phyloP scores from a whole-genome alignment of 2,888 invertebrate species.

The Acleris cristana region DNA sequence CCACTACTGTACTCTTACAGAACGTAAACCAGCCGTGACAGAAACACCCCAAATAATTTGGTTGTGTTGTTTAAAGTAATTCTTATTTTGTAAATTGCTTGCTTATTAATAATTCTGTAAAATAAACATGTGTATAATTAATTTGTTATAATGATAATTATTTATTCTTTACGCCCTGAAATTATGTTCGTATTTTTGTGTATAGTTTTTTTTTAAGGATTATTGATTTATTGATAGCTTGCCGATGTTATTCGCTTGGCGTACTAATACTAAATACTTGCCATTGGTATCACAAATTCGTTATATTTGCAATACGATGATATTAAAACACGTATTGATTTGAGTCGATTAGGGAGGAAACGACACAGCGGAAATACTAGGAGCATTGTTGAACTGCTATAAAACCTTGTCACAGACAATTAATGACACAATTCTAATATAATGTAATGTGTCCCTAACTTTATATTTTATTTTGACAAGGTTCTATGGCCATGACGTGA shows the following conservation, averaged over 20 bases:
- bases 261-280: conserved; percentile 58
- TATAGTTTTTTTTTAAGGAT: conserved; percentile 56
- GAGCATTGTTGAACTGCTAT: conserved; percentile 1
- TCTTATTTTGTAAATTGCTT: conserved; percentile 58
- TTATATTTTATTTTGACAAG: too few species aligned
- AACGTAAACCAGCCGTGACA: conserved; percentile 15
- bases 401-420: too few species aligned
- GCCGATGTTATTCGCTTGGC: conserved; percentile 64
- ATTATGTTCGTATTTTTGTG: conserved; percentile 60
- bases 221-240: conserved; percentile 69
- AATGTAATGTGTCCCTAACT: too few species aligned
- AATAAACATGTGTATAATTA: conserved; percentile 64
- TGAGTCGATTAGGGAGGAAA: conserved; percentile 9
- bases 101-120: conserved; percentile 53
- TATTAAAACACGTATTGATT: conserved; percentile 1
- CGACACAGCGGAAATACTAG: conserved; percentile 9
- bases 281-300: conserved; percentile 68
- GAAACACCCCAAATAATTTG: conserved; percentile 41
- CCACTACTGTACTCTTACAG: not conserved
- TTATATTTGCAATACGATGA: conserved; percentile 34
- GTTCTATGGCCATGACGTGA: too few species aligned
- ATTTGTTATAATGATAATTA: conserved; percentile 63
- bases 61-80: conserved; percentile 52
- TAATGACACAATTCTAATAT: too few species aligned
- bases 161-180: conserved; percentile 64